Evolutionary conservation across 2,888 invertebrate genomes (phyloP), one percentile per base, ranked within the genome.

Genomic region (Athetis lepigone): DNA sequence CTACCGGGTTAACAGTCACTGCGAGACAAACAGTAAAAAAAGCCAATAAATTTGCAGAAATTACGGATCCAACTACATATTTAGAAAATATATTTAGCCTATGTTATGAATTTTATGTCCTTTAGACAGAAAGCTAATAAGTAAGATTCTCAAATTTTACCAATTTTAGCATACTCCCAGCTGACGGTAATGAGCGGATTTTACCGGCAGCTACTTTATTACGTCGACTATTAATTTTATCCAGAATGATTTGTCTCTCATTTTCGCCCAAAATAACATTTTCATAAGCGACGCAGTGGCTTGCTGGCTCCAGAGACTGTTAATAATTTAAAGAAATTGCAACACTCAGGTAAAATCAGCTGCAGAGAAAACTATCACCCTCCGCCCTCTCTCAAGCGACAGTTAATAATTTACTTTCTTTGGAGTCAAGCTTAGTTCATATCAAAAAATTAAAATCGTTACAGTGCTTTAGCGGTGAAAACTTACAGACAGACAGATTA

Each of bases 181-280:
- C 90, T 1, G 92, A 39, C 0, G 92, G 89, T 39, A 92, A 79
- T 0, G 94, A 94, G 23, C 89, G 85, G 13, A 94, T 87, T 52
- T 91, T 91, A 1, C 94, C 94, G 0, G 88, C 79, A 4, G 94
- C 92, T 23, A 95, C 88, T 84, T 92, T 93, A 74, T 92, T 91
- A 43, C 94, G 86, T 16, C 94, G 86, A 37, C 77, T 85, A 69
- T 95, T 95, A 60, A 95, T 86, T 87, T 92, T 94, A 45, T 93
- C 83, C 50, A 95, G 72, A 59, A 95, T 80, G 8, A 83, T 85
- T 62, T 73, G 73, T 59, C 86, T 92, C n/a, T 90, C 90, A 56
- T 79, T 81, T 6, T 79, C 81, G 4, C 75, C 86, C 57, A 73
- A 84, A 42, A 92, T 82, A 6, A 87, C 85, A 72, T 79, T 88